Evolutionary conservation across 2,797 vertebrate species (phyloP), one percentile per base, ranked within the genome.

Genomic region (Craterocephalus amniculus): DNA sequence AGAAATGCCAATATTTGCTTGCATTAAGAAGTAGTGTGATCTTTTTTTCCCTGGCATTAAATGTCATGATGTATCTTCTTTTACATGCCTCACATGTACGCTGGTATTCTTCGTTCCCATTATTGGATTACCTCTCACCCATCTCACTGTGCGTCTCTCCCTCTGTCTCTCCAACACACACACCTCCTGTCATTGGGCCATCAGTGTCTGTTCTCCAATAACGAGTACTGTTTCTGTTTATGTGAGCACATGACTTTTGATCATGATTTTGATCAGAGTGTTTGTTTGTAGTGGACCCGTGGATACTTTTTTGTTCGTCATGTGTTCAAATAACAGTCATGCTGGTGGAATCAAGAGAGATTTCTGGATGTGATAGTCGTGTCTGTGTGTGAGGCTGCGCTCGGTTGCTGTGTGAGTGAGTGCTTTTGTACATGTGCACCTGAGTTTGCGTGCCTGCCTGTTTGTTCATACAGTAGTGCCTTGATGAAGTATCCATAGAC

Each of bases 51-150:
- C 82, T 84, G 85, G 89, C 91, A 90, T 93, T 93, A 93, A 93
- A 93, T 88, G 88, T 93, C 91, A 91, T 29, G 83, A 92, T 91
- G 88, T 93, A 89, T 93, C 91, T 93, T 92, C 91, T 91, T 91
- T 93, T 91, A 93, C 91, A 93, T 91, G 92, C 92, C 90, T 93
- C 91, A 92, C 91, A 88, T 93, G 91, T 92, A 87, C 78, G 81
- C 92, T 91, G 90, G 91, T 93, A 93, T 85, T 92, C 91, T 87
- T 89, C 88, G 86, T 92, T 91, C 83, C 91, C 92, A 93, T 91
- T 89, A 83, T 81, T 87, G 90, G 84, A 91, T 90, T 89, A 86
- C 89, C 67, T 88, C 82, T 87, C 88, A 84, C 85, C 74, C 90
- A 89, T 89, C 70, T 87, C 89, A 87, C 81, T 78, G 90, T 91